Percentiles rank a stretch among this genome's conserved stretches.
These are phyloP conservation scores for Dicroscelio sp. DNA, from an alignment of 2,888 invertebrate genomes.

Conservation along the genomic window DNA sequence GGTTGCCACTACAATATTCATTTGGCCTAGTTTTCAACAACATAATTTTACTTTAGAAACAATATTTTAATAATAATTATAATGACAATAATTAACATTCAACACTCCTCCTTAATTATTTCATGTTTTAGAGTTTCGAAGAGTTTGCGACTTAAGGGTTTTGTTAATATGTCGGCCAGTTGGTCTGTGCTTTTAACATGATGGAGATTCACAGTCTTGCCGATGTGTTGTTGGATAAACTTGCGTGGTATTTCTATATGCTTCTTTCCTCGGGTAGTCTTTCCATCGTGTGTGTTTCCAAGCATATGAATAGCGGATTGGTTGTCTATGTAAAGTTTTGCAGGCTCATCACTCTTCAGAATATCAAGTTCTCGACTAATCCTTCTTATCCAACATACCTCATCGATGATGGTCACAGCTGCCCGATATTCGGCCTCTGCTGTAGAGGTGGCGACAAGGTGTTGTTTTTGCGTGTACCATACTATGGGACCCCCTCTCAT, in stretches of 20 bases:
- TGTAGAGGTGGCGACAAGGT: no score
- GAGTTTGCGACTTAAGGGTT: background rate
- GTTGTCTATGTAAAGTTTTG: no score
- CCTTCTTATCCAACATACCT: background rate
- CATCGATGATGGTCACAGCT: background rate
- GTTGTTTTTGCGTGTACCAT: no score
- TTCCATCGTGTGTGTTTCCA: background rate
- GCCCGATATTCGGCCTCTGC: background rate
- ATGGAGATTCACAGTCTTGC: background rate
- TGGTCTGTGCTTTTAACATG: slow-evolving; percentile 12
- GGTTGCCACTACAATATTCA: no score
- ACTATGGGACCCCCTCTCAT: no score
- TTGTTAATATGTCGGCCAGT: slow-evolving; percentile 14
- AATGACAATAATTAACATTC: background rate
- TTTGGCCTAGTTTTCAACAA: no score
- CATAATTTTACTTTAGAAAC: no score
- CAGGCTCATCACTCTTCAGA: no score
- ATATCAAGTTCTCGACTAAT: background rate
- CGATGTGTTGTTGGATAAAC: no score
- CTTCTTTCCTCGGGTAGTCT: background rate
- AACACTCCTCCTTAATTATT: slow-evolving; percentile 28
- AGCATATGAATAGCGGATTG: background rate
- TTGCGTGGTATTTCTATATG: background rate
- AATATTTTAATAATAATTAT: no score
- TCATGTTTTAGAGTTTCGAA: background rate